Conservation (phyloP, 2,113 vertebrate species). For the Corydoras maculifer region DNA sequence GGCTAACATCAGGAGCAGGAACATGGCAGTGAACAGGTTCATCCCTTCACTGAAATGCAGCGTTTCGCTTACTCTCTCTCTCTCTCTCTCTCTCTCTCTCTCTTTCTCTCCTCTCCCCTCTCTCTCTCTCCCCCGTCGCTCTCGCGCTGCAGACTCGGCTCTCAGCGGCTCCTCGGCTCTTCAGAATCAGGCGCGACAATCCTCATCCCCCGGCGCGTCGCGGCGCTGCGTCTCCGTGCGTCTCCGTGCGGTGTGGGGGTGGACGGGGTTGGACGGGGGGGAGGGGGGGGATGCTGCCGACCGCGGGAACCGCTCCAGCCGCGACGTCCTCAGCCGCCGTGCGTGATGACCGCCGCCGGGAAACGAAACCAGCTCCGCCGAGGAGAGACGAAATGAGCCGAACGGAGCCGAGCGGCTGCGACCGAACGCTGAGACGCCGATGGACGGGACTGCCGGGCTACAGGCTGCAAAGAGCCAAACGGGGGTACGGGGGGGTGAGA, state of each 20-base stretch:
- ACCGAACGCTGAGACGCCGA: slow-evolving; percentile 28
- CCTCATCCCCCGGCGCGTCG: too few species aligned
- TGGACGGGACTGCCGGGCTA: slow-evolving; percentile 45
- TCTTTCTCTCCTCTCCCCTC: too few species aligned
- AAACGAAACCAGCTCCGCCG: slow-evolving; percentile 13
- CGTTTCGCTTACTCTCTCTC: slow-evolving; percentile 32
- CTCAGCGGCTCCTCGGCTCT: too few species aligned
- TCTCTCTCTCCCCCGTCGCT: too few species aligned
- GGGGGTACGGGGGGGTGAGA: slow-evolving; percentile 41
- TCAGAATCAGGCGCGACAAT: too few species aligned
- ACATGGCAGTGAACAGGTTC: slow-evolving; percentile 75
- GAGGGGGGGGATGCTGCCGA: too few species aligned
- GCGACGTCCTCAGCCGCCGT: too few species aligned
- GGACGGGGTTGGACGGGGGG: too few species aligned
- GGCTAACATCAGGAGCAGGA: slow-evolving; percentile 72
- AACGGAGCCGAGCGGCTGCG: neutral
- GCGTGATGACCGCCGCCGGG: slow-evolving; percentile 27
- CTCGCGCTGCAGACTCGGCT: too few species aligned
- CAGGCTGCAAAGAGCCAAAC: slow-evolving; percentile 55
- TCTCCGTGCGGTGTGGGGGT: too few species aligned
- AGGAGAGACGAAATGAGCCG: neutral
- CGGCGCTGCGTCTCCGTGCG: too few species aligned
- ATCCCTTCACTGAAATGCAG: slow-evolving; percentile 50
- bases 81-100: neutral
- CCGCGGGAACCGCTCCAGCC: too few species aligned